Conservation (phyloP, 2,797 vertebrate genomes). For the Hylomyscus alleni region DNA sequence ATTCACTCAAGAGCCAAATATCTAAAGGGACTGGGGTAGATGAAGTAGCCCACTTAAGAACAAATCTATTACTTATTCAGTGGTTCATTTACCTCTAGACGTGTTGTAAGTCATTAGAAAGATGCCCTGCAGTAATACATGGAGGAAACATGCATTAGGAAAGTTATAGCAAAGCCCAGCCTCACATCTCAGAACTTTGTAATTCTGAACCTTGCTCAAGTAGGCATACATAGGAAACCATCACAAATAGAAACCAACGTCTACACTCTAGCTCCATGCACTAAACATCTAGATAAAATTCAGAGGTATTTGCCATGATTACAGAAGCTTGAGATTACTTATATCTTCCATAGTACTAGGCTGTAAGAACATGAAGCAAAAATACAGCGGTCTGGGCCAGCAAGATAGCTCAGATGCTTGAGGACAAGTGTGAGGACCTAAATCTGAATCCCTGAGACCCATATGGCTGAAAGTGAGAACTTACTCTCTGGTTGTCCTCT, state of each 20-base stretch:
- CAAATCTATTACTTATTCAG: constrained; percentile 36
- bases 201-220: constrained; percentile 15
- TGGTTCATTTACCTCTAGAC: constrained; percentile 26
- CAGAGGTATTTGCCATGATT: constrained; percentile 19
- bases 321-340: constrained; percentile 24
- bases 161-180: neutral
- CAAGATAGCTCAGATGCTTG: neutral
- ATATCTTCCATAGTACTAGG: neutral
- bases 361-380: constrained; percentile 21
- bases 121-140: neutral
- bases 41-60: constrained; percentile 42
- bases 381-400: neutral
- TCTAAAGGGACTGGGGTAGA: neutral
- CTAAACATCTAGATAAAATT: constrained; percentile 53
- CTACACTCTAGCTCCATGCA: neutral
- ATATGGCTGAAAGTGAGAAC: neutral
- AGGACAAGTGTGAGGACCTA: neutral
- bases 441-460: neutral
- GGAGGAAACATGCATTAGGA: neutral
- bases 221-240: neutral
- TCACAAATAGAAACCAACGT: neutral
- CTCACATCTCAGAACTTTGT: neutral
- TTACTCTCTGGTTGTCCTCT: neutral
- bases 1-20: neutral
- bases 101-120: constrained; percentile 3